These are phyloP conservation scores for Melanotaenia boesemani DNA, from an alignment of 2,797 vertebrate species.

Conservation along the genomic window DNA sequence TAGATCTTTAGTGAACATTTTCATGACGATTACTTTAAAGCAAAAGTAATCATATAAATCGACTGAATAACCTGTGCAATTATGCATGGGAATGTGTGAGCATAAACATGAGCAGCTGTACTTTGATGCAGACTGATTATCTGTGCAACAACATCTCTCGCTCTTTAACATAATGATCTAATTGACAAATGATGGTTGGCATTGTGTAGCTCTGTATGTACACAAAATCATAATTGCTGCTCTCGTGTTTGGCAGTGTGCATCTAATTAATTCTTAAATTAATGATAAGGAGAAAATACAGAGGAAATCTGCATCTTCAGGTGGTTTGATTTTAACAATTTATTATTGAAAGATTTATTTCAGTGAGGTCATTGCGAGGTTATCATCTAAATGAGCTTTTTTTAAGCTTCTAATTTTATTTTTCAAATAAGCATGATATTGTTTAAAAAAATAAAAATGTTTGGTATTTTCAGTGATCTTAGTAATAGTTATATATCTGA, in stretches of 20 bases:
- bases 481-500: neutral
- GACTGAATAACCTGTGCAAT: neutral
- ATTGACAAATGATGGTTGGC: neutral
- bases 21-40: neutral
- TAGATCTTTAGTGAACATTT: neutral
- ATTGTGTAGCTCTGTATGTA: neutral
- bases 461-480: neutral
- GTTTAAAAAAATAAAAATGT: neutral
- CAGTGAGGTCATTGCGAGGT: neutral
- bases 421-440: neutral
- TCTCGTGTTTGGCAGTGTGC: neutral
- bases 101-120: neutral
- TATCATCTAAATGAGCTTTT: no score
- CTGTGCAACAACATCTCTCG: neutral
- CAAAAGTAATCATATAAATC: neutral
- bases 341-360: neutral
- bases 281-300: neutral
- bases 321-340: neutral
- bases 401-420: no score
- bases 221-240: neutral
- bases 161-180: neutral
- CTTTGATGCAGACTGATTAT: slow-evolving; percentile 5
- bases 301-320: neutral
- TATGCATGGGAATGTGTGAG: neutral
- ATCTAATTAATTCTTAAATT: neutral